These are phyloP conservation scores for Clarias macrocephalus DNA, from an alignment of 2,113 vertebrate genomes.

Conservation along the genomic window DNA sequence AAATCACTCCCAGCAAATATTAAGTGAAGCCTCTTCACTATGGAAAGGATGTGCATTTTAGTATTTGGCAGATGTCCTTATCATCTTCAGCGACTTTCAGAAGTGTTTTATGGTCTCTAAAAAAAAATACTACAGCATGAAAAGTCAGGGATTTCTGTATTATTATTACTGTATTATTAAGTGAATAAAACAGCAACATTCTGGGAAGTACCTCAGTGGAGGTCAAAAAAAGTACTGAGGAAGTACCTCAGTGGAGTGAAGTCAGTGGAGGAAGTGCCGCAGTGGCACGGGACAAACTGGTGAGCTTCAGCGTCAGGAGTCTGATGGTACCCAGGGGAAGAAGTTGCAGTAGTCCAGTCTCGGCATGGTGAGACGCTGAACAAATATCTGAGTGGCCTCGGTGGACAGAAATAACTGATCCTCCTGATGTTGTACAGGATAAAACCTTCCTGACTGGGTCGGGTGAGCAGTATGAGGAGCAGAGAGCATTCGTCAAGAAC, in stretches of 20 bases:
- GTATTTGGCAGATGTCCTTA: no score
- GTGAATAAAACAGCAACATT: background rate
- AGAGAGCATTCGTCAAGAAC: background rate
- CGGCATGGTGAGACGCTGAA: background rate
- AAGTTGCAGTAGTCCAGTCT: background rate
- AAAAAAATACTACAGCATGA: background rate
- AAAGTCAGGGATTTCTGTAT: background rate
- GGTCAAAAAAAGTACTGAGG: no score
- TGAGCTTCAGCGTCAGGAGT: background rate
- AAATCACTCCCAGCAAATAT: no score
- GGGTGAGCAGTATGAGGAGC: background rate
- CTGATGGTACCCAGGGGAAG: background rate
- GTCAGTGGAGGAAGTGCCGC: background rate
- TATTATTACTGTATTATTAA: background rate
- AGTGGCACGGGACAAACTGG: background rate
- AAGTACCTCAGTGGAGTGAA: no score
- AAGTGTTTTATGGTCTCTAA: background rate
- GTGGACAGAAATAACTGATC: background rate
- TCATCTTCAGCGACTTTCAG: no score
- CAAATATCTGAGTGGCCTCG: background rate
- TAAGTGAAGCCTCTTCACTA: no score
- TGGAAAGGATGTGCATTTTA: no score
- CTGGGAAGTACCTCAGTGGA: background rate
- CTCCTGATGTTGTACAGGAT: background rate
- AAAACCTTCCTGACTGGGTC: background rate